Evolutionary conservation across 2,113 vertebrate species (phyloP).

Genomic region (Oryzias curvinotus): DNA sequence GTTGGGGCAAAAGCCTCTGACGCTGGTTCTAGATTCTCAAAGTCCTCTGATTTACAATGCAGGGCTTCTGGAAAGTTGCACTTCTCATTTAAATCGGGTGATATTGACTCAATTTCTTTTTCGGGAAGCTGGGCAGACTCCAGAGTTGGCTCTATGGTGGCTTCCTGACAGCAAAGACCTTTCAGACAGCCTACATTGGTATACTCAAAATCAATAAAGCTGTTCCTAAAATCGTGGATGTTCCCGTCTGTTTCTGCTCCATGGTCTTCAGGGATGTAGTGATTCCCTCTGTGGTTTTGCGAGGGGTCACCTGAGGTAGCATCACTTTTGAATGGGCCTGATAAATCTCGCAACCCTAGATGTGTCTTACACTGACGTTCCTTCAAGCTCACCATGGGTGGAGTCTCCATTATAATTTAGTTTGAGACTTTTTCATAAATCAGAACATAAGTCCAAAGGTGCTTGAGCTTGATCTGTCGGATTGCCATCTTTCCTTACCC

Average conservation of each 20-base stretch:
- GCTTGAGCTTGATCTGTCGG: constrained; percentile 48
- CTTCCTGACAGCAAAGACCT: constrained; percentile 1
- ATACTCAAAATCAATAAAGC: not conserved
- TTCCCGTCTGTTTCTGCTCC: not conserved
- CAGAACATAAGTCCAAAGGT: constrained; percentile 67
- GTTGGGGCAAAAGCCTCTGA: constrained; percentile 23
- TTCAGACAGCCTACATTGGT: not conserved
- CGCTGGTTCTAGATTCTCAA: not conserved
- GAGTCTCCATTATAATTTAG: constrained; percentile 75
- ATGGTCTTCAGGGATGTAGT: constrained; percentile 8
- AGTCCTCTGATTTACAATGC: constrained; percentile 3
- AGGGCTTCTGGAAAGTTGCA: not conserved
- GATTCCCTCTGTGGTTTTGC: constrained; percentile 10
- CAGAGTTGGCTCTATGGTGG: not conserved
- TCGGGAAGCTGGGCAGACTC: constrained; percentile 17
- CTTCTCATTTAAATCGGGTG: not conserved
- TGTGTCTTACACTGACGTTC: constrained; percentile 40
- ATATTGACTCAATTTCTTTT: not conserved
- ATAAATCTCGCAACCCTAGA: constrained; percentile 31
- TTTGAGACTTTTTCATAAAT: constrained; percentile 62
- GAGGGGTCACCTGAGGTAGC: constrained; percentile 26
- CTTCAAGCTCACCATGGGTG: constrained; percentile 48
- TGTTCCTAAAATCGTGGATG: constrained; percentile 5
- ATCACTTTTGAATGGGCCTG: constrained; percentile 5
- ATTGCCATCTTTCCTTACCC: constrained; percentile 57